Evolutionary conservation across 2,888 invertebrate genomes (phyloP), one percentile per base, ranked within the genome.

Genomic region (Hydraecia micacea): DNA sequence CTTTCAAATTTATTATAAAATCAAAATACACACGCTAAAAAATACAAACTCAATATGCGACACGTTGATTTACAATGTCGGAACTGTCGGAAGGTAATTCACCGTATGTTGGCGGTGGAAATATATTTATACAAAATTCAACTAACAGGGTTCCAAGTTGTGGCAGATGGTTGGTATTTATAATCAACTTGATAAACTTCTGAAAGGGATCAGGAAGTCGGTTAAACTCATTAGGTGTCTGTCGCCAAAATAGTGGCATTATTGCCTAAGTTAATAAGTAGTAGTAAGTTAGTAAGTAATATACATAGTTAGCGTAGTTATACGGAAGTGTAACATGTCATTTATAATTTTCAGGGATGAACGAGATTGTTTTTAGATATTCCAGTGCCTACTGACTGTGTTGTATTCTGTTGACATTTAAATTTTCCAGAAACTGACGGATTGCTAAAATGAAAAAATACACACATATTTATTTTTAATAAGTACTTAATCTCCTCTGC

Each of bases 111-210:
- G 11, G 0, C 15, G 1, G 21, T 36, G 2, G 21, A 58, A 76
- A 83, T 76, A 13, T 25, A 63, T 60, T 69, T 62, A 74, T 69
- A 28, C 60, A 42, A 73, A 83, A 79, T 77, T 83, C 58, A 58
- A 75, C n/a, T 60, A 75, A 73, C 74, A 70, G 39, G 52, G 32
- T 75, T 70, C 32, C 68, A 75, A 70, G 52, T 77, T 73, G 68
- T 69, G 68, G 58, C 68, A 75, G 69, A 81, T 76, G 73, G 69
- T 70, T 78, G 32, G 75, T 75, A 77, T 84, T 68, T 75, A 73
- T 81, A 76, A 78, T 80, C 81, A 71, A 86, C 75, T 83, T 84
- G 77, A 78, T 70, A 67, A 86, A 86, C 77, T 86, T 81, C 73
- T 73, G 69, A 76, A 75, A 72, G 73, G 87, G 87, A 84, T 77